These are phyloP conservation scores for Austrofundulus limnaeus DNA, from an alignment of 2,113 vertebrate species.

Conservation along the genomic window DNA sequence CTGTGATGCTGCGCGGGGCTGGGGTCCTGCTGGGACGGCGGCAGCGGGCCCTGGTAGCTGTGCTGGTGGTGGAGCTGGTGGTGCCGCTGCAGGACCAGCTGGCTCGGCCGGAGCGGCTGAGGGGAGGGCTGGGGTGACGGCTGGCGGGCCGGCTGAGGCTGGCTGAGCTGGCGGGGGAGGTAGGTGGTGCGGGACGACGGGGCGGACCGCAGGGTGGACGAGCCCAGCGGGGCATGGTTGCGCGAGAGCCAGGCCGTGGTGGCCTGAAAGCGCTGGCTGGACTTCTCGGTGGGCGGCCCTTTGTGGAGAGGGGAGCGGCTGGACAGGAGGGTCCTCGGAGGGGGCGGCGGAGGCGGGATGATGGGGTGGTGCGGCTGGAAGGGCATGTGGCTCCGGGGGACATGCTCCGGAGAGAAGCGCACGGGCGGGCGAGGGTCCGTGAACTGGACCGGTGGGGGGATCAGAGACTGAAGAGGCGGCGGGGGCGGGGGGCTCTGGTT, in stretches of 20 bases:
- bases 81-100: conserved; percentile 71
- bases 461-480: conserved; percentile 81
- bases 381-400: conserved; percentile 78
- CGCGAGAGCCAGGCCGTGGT: conserved; percentile 23
- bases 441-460: conserved; percentile 82
- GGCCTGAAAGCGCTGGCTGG: conserved; percentile 49
- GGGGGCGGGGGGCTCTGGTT: conserved; percentile 84
- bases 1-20: conserved; percentile 27
- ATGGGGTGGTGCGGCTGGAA: conserved; percentile 80
- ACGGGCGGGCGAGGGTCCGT: conserved; percentile 79
- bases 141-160: conserved; percentile 64
- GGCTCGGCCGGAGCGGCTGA: conserved; percentile 62
- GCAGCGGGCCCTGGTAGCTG: conserved; percentile 74
- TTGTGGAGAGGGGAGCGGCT: conserved; percentile 66
- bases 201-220: conserved; percentile 50
- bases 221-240: conserved; percentile 43
- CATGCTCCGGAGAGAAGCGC: conserved; percentile 71
- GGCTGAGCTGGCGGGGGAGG: conserved; percentile 77
- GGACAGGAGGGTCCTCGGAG: conserved; percentile 67
- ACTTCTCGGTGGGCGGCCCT: conserved; percentile 42
- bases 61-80: conserved; percentile 76
- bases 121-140: conserved; percentile 67
- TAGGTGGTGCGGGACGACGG: conserved; percentile 64
- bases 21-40: conserved; percentile 54
- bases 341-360: conserved; percentile 80